A percentile compares a stretch with the other conserved stretches of the same genome.
phyloP scores from a whole-genome alignment of 1,140 invertebrate genomes.

The Sesamia nonagrioides region DNA sequence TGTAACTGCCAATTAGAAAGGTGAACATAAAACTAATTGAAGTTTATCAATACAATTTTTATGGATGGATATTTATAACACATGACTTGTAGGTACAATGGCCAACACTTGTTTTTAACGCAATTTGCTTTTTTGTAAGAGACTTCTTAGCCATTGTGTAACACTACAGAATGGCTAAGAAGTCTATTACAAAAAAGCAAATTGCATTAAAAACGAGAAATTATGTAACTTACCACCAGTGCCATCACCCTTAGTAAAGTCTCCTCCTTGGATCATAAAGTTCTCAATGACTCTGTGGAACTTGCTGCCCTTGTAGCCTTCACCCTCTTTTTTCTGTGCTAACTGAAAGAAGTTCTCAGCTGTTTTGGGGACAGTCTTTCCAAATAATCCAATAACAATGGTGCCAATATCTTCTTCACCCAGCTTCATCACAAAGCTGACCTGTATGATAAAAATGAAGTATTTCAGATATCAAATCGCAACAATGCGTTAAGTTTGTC shows the following conservation, averaged over 20 bases:
- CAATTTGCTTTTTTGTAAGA: too few relatives aligned
- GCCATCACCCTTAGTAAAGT: conserved; percentile 96
- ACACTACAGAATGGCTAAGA: too few relatives aligned
- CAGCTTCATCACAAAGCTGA: conserved; percentile 97
- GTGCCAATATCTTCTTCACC: conserved; percentile 93
- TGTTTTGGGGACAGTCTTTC: conserved; percentile 98
- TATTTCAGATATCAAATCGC: too few relatives aligned
- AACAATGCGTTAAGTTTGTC: too few relatives aligned
- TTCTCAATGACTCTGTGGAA: conserved; percentile 97
- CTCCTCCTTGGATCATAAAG: too few relatives aligned
- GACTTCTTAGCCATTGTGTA: too few relatives aligned
- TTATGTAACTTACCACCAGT: conserved; percentile 92
- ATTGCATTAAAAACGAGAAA: too few relatives aligned
- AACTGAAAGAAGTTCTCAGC: conserved; percentile 96
- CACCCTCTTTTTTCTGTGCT: conserved; percentile 92
- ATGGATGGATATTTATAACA: background rate
- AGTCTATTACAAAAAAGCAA: too few relatives aligned
- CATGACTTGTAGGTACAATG: conserved; percentile 2
- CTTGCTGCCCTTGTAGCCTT: conserved; percentile 96
- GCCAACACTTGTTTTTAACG: background rate
- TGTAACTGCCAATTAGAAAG: background rate
- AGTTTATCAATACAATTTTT: conserved; percentile 13
- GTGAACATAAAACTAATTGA: conserved; percentile 16
- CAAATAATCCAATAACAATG: conserved; percentile 97
- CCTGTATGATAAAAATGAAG: conserved; percentile 90